Conservation (phyloP, 2,113 vertebrate species). For the Fregata magnificens region DNA sequence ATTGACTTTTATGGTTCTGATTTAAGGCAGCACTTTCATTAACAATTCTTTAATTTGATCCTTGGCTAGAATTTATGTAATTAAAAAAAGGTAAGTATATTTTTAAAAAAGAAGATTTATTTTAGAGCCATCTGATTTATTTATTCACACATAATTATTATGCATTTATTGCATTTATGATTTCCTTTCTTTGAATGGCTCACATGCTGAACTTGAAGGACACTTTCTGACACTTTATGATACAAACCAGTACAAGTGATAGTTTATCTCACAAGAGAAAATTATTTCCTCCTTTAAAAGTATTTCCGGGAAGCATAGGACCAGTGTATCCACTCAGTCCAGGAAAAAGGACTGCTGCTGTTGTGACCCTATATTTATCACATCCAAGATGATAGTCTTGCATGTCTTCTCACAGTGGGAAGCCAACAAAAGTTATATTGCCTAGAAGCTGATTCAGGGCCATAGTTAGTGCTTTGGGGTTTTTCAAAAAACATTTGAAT, state of each 20-base stretch:
- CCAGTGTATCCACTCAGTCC: background rate
- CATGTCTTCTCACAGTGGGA: background rate
- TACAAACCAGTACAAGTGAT: background rate
- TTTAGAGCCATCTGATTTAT: background rate
- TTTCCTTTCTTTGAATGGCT: background rate
- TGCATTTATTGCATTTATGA: background rate
- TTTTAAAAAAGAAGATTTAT: background rate
- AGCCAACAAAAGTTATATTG: background rate
- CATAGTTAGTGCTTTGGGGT: background rate
- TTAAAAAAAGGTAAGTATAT: background rate
- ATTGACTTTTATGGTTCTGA: background rate
- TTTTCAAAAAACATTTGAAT: background rate
- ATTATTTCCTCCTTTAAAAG: background rate
- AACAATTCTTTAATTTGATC: background rate
- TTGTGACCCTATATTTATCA: background rate
- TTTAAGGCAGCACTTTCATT: background rate
- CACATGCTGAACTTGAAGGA: background rate
- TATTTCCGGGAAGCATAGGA: background rate
- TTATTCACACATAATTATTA: background rate
- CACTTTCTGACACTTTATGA: background rate
- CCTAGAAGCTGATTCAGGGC: background rate
- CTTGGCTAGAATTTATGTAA: background rate
- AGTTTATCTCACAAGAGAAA: background rate
- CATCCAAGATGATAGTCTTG: background rate
- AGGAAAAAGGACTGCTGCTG: background rate